Evolutionary conservation across 2,113 vertebrate genomes (phyloP).

Genomic region (Colinus virginianus): DNA sequence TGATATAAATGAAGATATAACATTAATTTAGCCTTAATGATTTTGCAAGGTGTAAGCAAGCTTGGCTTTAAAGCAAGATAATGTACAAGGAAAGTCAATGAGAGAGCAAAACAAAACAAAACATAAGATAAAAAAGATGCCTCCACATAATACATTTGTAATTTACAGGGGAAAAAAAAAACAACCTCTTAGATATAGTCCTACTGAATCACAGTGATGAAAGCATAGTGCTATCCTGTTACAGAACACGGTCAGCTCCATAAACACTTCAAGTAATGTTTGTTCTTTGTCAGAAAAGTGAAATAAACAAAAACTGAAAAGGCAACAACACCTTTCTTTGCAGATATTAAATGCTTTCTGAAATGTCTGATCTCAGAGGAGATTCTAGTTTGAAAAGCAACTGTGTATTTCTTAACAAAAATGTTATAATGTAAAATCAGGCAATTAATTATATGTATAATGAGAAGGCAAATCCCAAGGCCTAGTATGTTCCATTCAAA

Average conservation of each 20-base stretch:
- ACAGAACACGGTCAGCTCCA: not conserved
- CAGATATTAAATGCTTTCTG: not conserved
- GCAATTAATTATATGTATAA: not conserved
- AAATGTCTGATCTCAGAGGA: not conserved
- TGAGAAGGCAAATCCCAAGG: not conserved
- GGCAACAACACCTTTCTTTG: not conserved
- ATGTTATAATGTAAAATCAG: not conserved
- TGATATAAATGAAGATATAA: too few species aligned
- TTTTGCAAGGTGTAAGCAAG: not conserved
- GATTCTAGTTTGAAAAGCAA: conserved; percentile 1
- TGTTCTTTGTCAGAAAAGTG: not conserved
- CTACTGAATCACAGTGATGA: not conserved
- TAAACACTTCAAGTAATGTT: not conserved
- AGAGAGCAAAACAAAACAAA: not conserved
- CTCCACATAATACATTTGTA: not conserved
- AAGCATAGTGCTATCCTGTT: not conserved
- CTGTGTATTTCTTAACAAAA: not conserved
- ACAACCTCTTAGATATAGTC: not conserved
- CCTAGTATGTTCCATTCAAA: not conserved
- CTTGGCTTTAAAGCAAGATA: not conserved
- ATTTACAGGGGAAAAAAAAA: not conserved
- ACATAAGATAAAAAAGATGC: not conserved
- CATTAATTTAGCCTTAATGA: not conserved
- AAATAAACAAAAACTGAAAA: not conserved
- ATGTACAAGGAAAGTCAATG: not conserved